These are phyloP conservation scores for Paratilapia polleni DNA, from an alignment of 2,113 vertebrate species.

Conservation along the genomic window DNA sequence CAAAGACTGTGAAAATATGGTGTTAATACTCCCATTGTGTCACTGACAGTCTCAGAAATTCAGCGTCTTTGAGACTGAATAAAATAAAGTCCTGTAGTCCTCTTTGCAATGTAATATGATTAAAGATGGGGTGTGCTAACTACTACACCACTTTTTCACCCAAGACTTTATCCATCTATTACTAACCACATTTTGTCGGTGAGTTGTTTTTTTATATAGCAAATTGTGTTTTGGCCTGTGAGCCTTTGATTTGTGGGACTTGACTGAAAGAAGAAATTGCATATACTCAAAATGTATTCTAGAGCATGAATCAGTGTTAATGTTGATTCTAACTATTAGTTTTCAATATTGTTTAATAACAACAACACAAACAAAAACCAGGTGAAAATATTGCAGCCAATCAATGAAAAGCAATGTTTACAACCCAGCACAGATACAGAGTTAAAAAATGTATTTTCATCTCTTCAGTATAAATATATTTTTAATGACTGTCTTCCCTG, in stretches of 20 bases:
- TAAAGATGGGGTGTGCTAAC: neutral
- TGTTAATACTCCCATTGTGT: slow-evolving; percentile 39
- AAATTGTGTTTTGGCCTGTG: neutral
- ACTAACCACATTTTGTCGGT: neutral
- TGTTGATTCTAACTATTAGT: neutral
- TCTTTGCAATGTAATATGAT: neutral
- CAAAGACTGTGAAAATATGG: slow-evolving; percentile 43
- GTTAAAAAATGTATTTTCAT: rapidly evolving
- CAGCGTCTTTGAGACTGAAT: slow-evolving; percentile 14
- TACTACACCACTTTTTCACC: neutral
- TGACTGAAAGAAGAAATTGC: neutral
- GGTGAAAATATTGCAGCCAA: neutral
- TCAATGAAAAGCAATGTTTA: neutral
- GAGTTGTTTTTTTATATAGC: neutral
- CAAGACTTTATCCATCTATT: neutral
- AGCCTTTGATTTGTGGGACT: neutral
- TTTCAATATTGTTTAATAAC: neutral
- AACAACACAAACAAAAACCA: neutral
- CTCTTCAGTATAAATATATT: neutral
- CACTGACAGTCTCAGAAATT: slow-evolving; percentile 36
- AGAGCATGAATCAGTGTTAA: neutral
- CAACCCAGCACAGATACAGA: neutral
- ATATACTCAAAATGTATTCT: neutral
- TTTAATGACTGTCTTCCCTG: neutral
- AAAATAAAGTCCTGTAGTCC: neutral